Evolutionary conservation across 2,113 vertebrate genomes (phyloP).

Genomic region (Pipa parva): DNA sequence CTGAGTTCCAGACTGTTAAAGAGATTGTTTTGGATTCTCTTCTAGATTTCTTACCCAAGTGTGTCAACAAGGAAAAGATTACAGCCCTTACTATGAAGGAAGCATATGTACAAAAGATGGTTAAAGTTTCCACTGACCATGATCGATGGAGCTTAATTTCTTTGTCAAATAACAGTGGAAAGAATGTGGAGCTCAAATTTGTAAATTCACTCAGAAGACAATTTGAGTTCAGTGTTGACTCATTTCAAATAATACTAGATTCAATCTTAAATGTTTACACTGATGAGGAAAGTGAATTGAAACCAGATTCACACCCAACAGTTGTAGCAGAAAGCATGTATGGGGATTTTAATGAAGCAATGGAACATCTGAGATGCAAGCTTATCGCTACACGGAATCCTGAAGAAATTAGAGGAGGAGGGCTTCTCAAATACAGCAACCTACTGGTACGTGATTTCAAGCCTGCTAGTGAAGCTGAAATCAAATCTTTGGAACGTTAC

Average conservation of each 20-base stretch:
- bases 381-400: conserved; percentile 90
- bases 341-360: conserved; percentile 85
- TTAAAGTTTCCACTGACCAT: conserved; percentile 83
- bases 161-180: conserved; percentile 90
- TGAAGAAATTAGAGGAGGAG: conserved; percentile 91
- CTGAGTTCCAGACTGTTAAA: conserved; percentile 90
- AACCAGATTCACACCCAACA: conserved; percentile 53
- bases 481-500: conserved; percentile 90
- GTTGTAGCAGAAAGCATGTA: conserved; percentile 94
- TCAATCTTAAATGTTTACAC: conserved; percentile 76
- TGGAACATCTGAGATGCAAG: conserved; percentile 83
- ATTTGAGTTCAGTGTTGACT: conserved; percentile 97
- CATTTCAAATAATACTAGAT: conserved; percentile 92
- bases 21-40: conserved; percentile 84
- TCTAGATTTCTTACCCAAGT: conserved; percentile 82
- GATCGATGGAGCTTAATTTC: conserved; percentile 97
- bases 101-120: conserved; percentile 96
- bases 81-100: conserved; percentile 87
- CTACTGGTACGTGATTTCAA: conserved; percentile 88
- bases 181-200: conserved; percentile 94
- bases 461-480: conserved; percentile 80
- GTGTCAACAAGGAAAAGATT: conserved; percentile 90
- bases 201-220: conserved; percentile 83
- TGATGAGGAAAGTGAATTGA: conserved; percentile 57
- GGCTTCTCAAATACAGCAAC: conserved; percentile 93